These are phyloP conservation scores for Ceyx cyanopectus DNA, from an alignment of 2,113 vertebrate genomes.

Conservation along the genomic window DNA sequence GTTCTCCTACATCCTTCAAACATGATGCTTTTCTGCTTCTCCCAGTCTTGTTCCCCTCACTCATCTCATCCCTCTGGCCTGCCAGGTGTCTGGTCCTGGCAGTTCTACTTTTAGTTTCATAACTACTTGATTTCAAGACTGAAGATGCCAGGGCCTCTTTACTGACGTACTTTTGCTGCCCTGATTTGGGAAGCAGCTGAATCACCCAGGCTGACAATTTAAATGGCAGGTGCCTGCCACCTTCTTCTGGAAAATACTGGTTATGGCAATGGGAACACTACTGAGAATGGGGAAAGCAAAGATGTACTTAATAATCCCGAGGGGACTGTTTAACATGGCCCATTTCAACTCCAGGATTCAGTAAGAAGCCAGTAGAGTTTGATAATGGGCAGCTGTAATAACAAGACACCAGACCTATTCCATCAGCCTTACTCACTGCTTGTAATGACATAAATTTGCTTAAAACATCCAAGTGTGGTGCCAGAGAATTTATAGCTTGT, in stretches of 20 bases:
- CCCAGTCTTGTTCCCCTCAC: not conserved
- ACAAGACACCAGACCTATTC: slow-evolving; percentile 10
- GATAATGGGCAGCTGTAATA: slow-evolving; percentile 31
- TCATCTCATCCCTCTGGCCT: not conserved
- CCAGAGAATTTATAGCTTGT: slow-evolving; percentile 24
- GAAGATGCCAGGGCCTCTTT: not conserved
- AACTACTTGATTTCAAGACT: not conserved
- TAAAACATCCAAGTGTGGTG: not conserved
- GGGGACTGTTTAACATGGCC: not conserved
- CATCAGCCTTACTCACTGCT: slow-evolving; percentile 11
- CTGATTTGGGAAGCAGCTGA: not conserved
- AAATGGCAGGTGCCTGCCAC: not conserved
- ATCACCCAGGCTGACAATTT: not conserved
- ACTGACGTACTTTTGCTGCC: accelerated
- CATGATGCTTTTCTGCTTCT: not conserved
- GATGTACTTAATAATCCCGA: not conserved
- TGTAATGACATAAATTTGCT: slow-evolving; percentile 39
- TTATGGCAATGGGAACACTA: not conserved
- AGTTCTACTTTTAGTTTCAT: not conserved
- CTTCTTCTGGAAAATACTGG: not conserved
- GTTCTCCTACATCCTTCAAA: not conserved
- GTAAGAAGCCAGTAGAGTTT: not conserved
- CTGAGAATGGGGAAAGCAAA: not conserved
- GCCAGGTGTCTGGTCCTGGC: not conserved
- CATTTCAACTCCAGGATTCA: not conserved